phyloP scores from a whole-genome alignment of 1,140 invertebrate species.

The Aphaenogaster ashmeadi region DNA sequence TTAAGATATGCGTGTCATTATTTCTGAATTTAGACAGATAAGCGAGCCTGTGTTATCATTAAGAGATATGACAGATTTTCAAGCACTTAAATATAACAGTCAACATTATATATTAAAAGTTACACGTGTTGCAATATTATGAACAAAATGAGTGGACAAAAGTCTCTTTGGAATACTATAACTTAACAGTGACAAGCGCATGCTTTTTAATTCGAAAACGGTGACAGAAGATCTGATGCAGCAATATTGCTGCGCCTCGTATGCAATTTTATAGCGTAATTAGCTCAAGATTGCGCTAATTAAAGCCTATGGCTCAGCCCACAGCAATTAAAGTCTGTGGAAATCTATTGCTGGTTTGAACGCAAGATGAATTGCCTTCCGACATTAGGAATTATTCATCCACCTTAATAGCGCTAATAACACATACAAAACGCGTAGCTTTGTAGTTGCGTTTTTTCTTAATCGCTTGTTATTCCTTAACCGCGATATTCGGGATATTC shows the following conservation, averaged over 20 bases:
- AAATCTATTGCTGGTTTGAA: slow-evolving; percentile 11
- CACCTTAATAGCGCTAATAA: not conserved
- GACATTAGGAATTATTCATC: slow-evolving; percentile 25
- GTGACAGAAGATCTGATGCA: slow-evolving; percentile 1
- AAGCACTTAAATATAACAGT: not conserved
- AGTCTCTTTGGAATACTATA: not conserved
- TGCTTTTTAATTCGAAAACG: not conserved
- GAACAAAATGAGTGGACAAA: slow-evolving; percentile 23
- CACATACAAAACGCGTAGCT: not conserved
- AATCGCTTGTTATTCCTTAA: not conserved
- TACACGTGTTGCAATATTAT: not conserved
- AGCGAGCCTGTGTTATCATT: not conserved
- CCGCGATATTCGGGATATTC: not conserved
- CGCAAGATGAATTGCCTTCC: not conserved
- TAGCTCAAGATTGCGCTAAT: slow-evolving; percentile 30
- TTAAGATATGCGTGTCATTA: not conserved
- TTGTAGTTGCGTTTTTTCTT: not conserved
- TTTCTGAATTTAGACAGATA: slow-evolving; percentile 1
- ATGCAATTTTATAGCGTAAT: slow-evolving; percentile 39
- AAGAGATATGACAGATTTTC: not conserved
- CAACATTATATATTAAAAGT: not conserved
- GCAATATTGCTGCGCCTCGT: not conserved
- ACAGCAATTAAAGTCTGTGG: slow-evolving; percentile 16
- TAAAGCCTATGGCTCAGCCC: not conserved
- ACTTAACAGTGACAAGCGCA: not conserved